These are phyloP conservation scores for Mesocricetus auratus DNA, from an alignment of 2,113 vertebrate genomes.

Conservation along the genomic window DNA sequence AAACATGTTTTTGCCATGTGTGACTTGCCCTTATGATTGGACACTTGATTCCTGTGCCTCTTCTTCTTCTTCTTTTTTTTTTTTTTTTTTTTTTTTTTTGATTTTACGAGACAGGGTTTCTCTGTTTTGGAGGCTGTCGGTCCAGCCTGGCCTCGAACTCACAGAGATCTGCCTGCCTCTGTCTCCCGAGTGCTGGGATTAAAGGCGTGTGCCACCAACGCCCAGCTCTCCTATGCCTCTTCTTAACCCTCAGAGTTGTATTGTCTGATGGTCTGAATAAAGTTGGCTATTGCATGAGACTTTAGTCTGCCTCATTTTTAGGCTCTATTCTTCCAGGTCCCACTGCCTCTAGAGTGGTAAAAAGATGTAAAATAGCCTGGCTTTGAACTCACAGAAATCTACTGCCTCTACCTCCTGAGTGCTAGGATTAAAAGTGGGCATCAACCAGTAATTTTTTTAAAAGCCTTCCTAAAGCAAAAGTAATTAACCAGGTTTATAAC, in stretches of 20 bases:
- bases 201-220: too few relatives aligned
- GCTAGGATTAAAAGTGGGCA: neutral
- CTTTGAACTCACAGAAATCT: neutral
- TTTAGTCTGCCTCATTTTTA: too few relatives aligned
- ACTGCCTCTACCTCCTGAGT: neutral
- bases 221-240: neutral
- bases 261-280: neutral
- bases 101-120: too few relatives aligned
- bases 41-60: neutral
- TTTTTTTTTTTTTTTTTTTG: too few relatives aligned
- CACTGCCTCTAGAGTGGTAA: too few relatives aligned
- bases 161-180: too few relatives aligned
- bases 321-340: too few relatives aligned
- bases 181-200: too few relatives aligned
- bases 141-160: too few relatives aligned
- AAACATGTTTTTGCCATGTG: neutral
- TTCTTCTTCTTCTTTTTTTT: neutral
- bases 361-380: too few relatives aligned
- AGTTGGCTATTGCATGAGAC: neutral
- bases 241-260: neutral
- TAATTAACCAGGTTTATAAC: constrained; percentile 52
- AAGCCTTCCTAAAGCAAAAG: constrained; percentile 53
- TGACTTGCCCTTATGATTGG: neutral
- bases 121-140: too few relatives aligned
- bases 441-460: neutral